These are phyloP conservation scores for Idaea biselata DNA, from an alignment of 2,888 invertebrate species.

Conservation along the genomic window DNA sequence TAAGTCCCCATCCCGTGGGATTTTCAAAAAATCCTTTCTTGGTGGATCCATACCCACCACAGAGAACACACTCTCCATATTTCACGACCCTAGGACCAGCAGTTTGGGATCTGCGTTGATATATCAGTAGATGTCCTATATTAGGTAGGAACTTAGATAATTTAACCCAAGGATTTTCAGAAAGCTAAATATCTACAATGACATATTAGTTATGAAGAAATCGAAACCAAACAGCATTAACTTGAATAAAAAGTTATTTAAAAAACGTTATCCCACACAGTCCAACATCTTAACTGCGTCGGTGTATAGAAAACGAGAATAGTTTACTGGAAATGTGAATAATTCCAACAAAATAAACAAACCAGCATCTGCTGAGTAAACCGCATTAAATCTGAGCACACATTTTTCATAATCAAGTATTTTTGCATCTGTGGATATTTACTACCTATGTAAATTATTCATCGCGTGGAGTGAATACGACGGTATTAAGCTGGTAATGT, in stretches of 20 bases:
- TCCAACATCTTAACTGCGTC: conserved; percentile 9
- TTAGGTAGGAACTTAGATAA: no score
- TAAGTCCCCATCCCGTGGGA: no score
- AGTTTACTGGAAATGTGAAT: conserved; percentile 26
- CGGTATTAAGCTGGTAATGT: background rate
- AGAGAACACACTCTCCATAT: no score
- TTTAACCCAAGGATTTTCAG: no score
- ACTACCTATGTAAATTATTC: background rate
- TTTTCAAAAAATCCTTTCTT: no score
- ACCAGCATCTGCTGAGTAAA: conserved; percentile 19
- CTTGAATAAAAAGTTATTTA: background rate
- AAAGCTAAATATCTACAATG: no score
- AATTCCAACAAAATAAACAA: conserved; percentile 29
- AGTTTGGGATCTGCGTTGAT: no score
- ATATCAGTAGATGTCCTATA: no score
- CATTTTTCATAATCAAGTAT: conserved; percentile 4
- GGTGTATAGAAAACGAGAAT: conserved; percentile 12
- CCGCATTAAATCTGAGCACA: conserved; percentile 1
- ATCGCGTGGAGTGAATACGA: background rate
- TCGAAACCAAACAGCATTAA: background rate
- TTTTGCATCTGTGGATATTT: conserved; percentile 2
- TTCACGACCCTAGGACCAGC: no score
- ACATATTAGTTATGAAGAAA: background rate
- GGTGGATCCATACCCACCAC: no score
- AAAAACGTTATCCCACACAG: conserved; percentile 5